phyloP scores from a whole-genome alignment of 2,888 invertebrate species.

The Myathropa florea region DNA sequence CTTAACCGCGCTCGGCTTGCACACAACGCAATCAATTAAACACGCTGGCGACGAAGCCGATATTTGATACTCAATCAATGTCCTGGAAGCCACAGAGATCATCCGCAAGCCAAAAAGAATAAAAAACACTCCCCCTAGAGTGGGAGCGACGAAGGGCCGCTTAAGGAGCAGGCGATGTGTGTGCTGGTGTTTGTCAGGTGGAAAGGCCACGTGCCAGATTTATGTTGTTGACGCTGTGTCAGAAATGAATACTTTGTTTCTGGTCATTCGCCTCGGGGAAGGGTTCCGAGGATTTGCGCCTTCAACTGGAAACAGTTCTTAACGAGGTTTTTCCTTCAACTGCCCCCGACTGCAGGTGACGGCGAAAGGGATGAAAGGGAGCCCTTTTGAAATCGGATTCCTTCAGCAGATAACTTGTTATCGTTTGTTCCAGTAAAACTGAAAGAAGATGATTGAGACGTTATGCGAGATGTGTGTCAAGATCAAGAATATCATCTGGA shows the following conservation, averaged over 20 bases:
- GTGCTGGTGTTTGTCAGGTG: background rate
- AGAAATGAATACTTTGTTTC: slow-evolving; percentile 1
- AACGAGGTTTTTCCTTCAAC: background rate
- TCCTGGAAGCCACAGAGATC: background rate
- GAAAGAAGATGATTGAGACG: background rate
- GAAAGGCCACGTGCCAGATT: background rate
- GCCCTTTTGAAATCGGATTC: background rate
- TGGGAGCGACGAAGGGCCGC: background rate
- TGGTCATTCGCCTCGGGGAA: slow-evolving; percentile 16
- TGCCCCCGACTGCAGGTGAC: background rate
- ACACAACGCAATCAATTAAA: background rate
- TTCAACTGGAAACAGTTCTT: background rate
- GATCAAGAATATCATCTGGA: background rate
- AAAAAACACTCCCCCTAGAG: background rate
- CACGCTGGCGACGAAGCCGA: background rate
- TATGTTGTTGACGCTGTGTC: background rate
- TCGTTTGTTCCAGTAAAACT: background rate
- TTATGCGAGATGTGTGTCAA: background rate
- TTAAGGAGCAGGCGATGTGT: background rate
- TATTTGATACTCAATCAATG: background rate
- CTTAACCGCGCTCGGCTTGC: background rate
- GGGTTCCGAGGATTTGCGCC: background rate
- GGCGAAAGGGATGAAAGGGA: background rate
- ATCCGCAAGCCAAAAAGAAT: background rate
- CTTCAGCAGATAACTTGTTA: background rate